A percentile compares a stretch with the other conserved stretches of the same genome.
Conservation (phyloP, 92 coral and sea anemone genomes). For the Heliopora coerulea region DNA sequence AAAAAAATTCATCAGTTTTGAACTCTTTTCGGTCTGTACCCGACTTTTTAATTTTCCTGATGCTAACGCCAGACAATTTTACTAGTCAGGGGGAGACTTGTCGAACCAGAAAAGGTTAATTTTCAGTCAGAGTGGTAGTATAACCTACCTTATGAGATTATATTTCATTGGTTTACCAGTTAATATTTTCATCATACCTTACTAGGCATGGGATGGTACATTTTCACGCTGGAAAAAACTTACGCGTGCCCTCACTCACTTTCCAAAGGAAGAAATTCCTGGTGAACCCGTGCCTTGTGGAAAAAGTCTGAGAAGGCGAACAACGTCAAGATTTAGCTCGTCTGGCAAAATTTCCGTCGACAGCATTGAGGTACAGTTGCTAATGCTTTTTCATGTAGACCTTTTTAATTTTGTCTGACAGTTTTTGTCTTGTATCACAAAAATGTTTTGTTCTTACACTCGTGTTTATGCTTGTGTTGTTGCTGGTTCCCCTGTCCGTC, state of each 20-base stretch:
- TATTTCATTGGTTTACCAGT: not conserved
- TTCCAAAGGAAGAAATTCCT: constrained; percentile 77
- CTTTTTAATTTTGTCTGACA: not conserved
- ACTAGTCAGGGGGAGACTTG: no score
- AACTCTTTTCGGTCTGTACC: no score
- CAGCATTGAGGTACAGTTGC: constrained; percentile 63
- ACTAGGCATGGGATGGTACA: constrained; percentile 93
- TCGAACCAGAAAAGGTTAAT: no score
- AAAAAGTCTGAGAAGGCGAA: constrained; percentile 74
- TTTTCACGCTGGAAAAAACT: constrained; percentile 80
- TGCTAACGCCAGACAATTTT: no score
- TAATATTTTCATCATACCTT: not conserved
- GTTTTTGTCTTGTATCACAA: no score
- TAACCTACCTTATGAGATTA: no score
- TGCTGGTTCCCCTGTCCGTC: no score
- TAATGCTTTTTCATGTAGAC: not conserved
- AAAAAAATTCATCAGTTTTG: no score
- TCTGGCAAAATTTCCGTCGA: constrained; percentile 59
- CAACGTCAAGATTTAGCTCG: constrained; percentile 47
- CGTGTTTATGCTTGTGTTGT: no score
- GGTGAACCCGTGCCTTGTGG: constrained; percentile 55
- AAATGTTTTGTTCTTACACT: no score
- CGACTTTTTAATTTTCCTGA: no score
- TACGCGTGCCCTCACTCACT: constrained; percentile 71
- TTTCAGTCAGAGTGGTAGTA: no score